A percentile compares a stretch with the other conserved stretches of the same genome.
Conservation (phyloP, 2,797 vertebrate species). For the Schizothorax lantsangensis region DNA sequence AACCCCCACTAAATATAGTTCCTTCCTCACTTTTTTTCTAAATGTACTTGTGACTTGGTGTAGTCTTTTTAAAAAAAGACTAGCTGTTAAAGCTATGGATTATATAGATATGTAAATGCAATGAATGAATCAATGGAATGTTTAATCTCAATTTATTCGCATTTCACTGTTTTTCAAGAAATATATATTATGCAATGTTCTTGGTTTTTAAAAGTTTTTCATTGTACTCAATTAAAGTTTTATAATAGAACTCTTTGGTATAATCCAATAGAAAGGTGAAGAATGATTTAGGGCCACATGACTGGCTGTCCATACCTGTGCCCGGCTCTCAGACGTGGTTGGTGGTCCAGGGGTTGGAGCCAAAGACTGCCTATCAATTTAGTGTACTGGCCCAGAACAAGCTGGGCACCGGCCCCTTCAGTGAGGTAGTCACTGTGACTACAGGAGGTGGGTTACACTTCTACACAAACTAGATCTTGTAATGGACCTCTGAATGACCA, state of each 20-base stretch:
- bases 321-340: conserved; percentile 90
- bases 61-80: not conserved
- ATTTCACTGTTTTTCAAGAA: not conserved
- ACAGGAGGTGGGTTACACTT: conserved; percentile 87
- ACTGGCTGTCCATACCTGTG: conserved; percentile 97
- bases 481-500: not conserved
- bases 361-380: conserved; percentile 98
- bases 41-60: not conserved
- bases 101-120: conserved; percentile 9
- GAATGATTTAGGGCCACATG: conserved; percentile 94
- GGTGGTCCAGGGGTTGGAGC: conserved; percentile 91
- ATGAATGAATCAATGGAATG: not conserved
- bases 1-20: conserved; percentile 65
- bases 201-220: not conserved
- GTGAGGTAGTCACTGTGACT: conserved; percentile 99
- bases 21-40: conserved; percentile 7
- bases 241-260: not conserved
- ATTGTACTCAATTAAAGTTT: not conserved
- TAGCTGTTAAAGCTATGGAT: not conserved
- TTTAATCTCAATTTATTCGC: conserved; percentile 14
- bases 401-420: conserved; percentile 98
- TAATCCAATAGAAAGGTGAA: conserved; percentile 89
- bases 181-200: not conserved
- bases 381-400: conserved; percentile 99
- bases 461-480: not conserved